Conservation (phyloP, 2,888 invertebrate genomes). For the Lycocerus yunnanus region DNA sequence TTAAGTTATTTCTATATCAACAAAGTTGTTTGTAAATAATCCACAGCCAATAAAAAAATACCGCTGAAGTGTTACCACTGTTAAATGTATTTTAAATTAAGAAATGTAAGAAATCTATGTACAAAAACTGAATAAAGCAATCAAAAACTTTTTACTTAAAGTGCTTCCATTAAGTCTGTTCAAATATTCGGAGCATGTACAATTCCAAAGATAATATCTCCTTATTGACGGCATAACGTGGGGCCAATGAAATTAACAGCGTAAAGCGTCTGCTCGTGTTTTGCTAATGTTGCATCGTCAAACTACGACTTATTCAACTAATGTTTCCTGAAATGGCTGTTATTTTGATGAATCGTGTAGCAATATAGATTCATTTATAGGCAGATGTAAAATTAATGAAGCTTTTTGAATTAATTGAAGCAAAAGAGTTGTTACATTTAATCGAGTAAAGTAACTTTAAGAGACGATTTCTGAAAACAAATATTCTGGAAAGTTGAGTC, state of each 20-base stretch:
- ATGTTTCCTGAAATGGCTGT: slow-evolving; percentile 22
- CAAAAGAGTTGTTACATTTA: background rate
- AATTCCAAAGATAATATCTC: slow-evolving; percentile 31
- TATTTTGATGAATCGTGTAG: slow-evolving; percentile 23
- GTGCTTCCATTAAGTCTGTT: slow-evolving; percentile 26
- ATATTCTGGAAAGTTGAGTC: slow-evolving; percentile 15
- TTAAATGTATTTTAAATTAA: slow-evolving; percentile 23
- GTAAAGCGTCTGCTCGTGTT: slow-evolving; percentile 20
- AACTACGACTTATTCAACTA: slow-evolving; percentile 18
- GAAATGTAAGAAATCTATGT: slow-evolving; percentile 18
- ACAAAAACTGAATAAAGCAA: slow-evolving; percentile 28
- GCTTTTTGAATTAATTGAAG: background rate
- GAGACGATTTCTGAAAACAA: background rate
- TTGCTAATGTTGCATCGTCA: slow-evolving; percentile 15
- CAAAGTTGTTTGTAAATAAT: slow-evolving; percentile 10
- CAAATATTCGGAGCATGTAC: slow-evolving; percentile 29
- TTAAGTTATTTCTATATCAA: background rate
- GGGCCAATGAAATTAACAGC: slow-evolving; percentile 33
- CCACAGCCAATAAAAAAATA: slow-evolving; percentile 13
- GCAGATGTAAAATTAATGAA: background rate
- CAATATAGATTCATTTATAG: slow-evolving; percentile 21
- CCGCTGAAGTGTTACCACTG: background rate
- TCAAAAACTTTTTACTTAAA: slow-evolving; percentile 28
- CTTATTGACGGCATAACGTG: slow-evolving; percentile 31
- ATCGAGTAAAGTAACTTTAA: background rate